A percentile compares a stretch with the other conserved stretches of the same genome.
These are phyloP conservation scores for Callinectes sapidus DNA, from an alignment of 2,888 invertebrate species.

Conservation along the genomic window DNA sequence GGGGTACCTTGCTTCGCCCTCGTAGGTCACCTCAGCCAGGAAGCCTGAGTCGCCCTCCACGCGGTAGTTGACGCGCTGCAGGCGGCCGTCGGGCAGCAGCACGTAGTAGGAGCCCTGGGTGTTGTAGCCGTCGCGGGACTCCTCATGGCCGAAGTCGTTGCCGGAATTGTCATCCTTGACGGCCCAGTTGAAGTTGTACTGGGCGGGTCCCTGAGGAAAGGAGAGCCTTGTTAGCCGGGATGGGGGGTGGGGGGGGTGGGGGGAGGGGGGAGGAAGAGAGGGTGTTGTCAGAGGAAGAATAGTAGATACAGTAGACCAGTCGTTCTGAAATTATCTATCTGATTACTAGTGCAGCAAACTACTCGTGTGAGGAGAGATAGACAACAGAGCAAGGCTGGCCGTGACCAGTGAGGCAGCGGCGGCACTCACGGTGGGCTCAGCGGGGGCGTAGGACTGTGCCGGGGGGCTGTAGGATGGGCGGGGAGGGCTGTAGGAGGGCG, in stretches of 20 bases:
- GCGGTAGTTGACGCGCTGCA: constrained; percentile 59
- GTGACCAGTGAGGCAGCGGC: background rate
- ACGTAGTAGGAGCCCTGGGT: constrained; percentile 57
- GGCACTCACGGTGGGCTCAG: constrained; percentile 46
- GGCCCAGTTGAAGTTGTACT: constrained; percentile 59
- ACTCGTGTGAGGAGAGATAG: too few species aligned
- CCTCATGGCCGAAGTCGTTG: constrained; percentile 61
- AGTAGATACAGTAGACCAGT: too few species aligned
- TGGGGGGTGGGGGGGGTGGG: background rate
- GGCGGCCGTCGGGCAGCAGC: constrained; percentile 57
- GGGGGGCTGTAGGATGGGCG: constrained; percentile 53
- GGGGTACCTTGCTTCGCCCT: constrained; percentile 69
- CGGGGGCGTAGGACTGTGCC: constrained; percentile 41
- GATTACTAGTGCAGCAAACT: too few species aligned
- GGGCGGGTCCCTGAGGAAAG: constrained; percentile 37
- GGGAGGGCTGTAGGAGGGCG: constrained; percentile 50
- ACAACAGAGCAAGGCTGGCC: background rate
- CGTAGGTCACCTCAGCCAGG: constrained; percentile 71
- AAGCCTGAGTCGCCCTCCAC: constrained; percentile 68
- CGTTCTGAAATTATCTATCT: too few species aligned
- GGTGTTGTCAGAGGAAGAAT: background rate
- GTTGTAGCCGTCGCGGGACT: constrained; percentile 50
- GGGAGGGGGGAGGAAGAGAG: background rate
- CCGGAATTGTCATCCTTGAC: constrained; percentile 60
- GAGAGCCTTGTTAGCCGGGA: background rate